A percentile compares a stretch with the other conserved stretches of the same genome.
Conservation (phyloP, 2,797 vertebrate genomes). For the Trachurus trachurus region DNA sequence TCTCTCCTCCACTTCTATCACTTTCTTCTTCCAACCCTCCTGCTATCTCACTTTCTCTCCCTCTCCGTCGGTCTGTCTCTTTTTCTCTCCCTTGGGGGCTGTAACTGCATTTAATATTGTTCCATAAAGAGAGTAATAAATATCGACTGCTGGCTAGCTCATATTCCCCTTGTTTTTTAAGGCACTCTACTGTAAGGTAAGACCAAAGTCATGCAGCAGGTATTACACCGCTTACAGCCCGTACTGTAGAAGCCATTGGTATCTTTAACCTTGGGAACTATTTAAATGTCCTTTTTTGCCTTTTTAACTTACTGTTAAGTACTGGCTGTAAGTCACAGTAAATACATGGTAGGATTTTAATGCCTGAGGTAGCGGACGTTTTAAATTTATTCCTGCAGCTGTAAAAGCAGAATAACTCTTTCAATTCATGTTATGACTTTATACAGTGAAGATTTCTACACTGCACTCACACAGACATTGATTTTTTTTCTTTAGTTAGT, state of each 20-base stretch:
- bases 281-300: conserved; percentile 38
- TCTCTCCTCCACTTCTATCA: conserved; percentile 44
- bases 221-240: conserved; percentile 29
- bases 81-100: conserved; percentile 65
- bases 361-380: neutral
- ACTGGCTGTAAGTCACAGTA: conserved; percentile 11
- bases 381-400: neutral
- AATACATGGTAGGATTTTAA: neutral
- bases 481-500: neutral
- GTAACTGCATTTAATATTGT: conserved; percentile 86
- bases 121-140: conserved; percentile 86
- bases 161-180: conserved; percentile 78
- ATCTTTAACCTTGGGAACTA: conserved; percentile 47
- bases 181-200: conserved; percentile 63
- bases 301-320: conserved; percentile 29
- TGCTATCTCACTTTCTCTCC: conserved; percentile 53
- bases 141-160: conserved; percentile 81
- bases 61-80: conserved; percentile 51
- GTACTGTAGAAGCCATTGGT: conserved; percentile 25
- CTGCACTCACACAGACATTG: too few species aligned
- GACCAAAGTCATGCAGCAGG: conserved; percentile 73
- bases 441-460: neutral
- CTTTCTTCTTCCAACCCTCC: conserved; percentile 50
- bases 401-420: conserved; percentile 8
- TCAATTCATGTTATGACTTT: conserved; percentile 7